Conservation (phyloP, 2,797 vertebrate genomes). For the Anolis apletophallus region DNA sequence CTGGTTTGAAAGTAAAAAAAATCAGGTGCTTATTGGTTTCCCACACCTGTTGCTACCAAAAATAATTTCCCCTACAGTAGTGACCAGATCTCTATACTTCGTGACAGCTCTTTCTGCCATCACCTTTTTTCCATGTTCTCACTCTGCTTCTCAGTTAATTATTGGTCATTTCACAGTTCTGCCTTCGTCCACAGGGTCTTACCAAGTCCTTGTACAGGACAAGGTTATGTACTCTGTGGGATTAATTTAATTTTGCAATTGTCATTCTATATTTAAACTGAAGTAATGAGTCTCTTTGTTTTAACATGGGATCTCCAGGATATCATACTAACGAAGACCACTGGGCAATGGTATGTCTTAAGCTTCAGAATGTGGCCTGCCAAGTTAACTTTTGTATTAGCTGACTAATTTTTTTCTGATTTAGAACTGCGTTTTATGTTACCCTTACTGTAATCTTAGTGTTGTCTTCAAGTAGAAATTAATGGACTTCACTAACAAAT, state of each 20-base stretch:
- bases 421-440: not conserved
- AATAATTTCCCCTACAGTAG: not conserved
- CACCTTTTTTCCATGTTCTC: not conserved
- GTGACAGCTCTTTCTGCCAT: not conserved
- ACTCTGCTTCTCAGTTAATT: not conserved
- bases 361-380: not conserved
- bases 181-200: not conserved
- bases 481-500: not conserved
- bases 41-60: not conserved
- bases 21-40: not conserved
- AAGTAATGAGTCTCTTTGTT: conserved; percentile 1
- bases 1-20: not conserved
- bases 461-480: not conserved
- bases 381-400: not conserved
- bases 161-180: not conserved
- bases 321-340: not conserved
- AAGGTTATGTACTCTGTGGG: not conserved
- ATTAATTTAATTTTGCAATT: conserved; percentile 9
- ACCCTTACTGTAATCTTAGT: not conserved
- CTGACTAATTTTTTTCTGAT: not conserved
- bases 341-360: not conserved
- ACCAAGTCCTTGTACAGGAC: not conserved
- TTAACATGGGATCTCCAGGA: not conserved
- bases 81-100: not conserved
- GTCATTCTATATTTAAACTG: not conserved